These are phyloP conservation scores for Hassar affinis DNA, from an alignment of 2,113 vertebrate species.

Conservation along the genomic window DNA sequence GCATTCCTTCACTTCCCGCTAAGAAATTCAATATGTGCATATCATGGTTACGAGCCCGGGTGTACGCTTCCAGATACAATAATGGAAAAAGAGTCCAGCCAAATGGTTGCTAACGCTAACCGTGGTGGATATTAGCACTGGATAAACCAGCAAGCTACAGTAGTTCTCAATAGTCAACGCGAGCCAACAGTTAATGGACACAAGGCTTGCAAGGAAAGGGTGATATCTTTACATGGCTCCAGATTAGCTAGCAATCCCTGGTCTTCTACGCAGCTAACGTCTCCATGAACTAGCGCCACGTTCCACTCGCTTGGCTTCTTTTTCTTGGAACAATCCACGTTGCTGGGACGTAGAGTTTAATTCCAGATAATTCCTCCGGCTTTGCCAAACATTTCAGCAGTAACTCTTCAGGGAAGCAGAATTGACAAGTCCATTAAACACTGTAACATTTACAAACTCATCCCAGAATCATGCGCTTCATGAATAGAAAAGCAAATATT, in stretches of 20 bases:
- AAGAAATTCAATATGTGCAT: constrained; percentile 52
- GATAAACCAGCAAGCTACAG: background rate
- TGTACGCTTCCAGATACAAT: constrained; percentile 42
- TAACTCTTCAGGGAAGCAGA: constrained; percentile 11
- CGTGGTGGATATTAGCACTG: background rate
- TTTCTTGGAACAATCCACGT: background rate
- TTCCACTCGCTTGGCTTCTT: constrained; percentile 9
- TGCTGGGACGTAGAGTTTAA: constrained; percentile 3
- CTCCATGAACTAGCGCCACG: background rate
- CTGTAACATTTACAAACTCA: constrained; percentile 20
- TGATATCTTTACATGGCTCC: background rate
- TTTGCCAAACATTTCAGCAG: constrained; percentile 31
- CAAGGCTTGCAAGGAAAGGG: background rate
- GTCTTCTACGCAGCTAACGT: constrained; percentile 1
- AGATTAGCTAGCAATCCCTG: constrained; percentile 1
- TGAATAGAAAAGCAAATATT: background rate
- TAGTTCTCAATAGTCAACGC: background rate
- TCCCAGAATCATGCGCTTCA: constrained; percentile 3
- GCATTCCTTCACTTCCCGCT: constrained; percentile 51
- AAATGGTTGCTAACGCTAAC: constrained; percentile 1
- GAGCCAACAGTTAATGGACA: background rate
- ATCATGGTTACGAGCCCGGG: constrained; percentile 42
- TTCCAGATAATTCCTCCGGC: constrained; percentile 36
- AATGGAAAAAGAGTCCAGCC: constrained; percentile 21
- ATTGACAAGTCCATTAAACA: constrained; percentile 24